Percentiles rank a stretch among this genome's conserved stretches.
Conservation (phyloP, 1,140 invertebrate species). For the Lordiphosa mommai region DNA sequence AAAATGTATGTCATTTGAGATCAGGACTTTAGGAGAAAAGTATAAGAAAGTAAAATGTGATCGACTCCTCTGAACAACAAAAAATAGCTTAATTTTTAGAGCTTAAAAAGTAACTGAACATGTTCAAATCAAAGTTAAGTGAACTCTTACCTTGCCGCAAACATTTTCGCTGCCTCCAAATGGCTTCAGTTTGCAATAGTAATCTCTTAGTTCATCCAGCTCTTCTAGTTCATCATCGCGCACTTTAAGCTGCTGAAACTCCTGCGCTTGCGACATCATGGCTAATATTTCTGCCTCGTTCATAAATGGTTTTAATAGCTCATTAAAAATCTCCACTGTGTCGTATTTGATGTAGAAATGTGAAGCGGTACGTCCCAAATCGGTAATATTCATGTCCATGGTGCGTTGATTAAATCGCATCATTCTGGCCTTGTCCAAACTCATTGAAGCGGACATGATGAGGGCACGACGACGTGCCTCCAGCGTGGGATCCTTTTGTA, state of each 20-base stretch:
- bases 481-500: constrained; percentile 89
- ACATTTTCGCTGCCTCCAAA: constrained; percentile 92
- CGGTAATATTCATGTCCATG: constrained; percentile 90
- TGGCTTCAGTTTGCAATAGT: constrained; percentile 88
- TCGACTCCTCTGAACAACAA: too few species aligned
- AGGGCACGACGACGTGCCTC: constrained; percentile 87
- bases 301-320: constrained; percentile 89
- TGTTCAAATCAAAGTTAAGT: too few species aligned
- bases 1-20: too few species aligned
- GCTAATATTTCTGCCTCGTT: constrained; percentile 91
- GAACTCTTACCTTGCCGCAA: constrained; percentile 90
- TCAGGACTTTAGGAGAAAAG: too few species aligned
- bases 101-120: too few species aligned
- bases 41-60: too few species aligned
- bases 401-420: constrained; percentile 93
- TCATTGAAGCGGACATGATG: constrained; percentile 89
- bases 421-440: constrained; percentile 96
- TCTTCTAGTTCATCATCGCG: constrained; percentile 97
- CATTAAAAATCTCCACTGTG: constrained; percentile 95
- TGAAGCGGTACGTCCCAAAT: constrained; percentile 96
- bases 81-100: too few species aligned
- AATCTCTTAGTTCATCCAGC: constrained; percentile 86
- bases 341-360: constrained; percentile 99
- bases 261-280: constrained; percentile 94
- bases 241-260: constrained; percentile 98